Base-by-base conservation (phyloP, 2,888 invertebrate species). In the Xanthostigma xanthostigma region DNA sequence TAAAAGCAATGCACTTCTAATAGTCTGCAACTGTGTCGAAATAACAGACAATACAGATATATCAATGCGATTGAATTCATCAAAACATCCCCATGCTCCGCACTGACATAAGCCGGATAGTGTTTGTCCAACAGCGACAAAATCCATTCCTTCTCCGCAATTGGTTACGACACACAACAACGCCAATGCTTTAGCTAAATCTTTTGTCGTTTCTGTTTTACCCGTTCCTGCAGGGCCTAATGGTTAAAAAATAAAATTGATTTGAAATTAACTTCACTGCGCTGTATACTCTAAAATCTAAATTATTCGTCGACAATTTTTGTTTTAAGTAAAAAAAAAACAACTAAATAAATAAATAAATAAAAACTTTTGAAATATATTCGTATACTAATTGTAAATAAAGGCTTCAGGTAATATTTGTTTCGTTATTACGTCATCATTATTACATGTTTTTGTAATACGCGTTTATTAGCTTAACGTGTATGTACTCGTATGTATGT, bases 21-120 rank as follows among this genome's bases (percentile, higher is more conserved):
- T 92, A 11, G 89, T 89, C 64, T 91, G 92, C 54, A 94, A 68
- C 63, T 93, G 93, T 0, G 89, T 85, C 0, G 93, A 93, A 59
- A 95, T 92, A 2, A 94, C 93, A 12, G 92, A 93, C 14, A 94
- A 69, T 43, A 93, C 92, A 0, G 93, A 92, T 5, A 91, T 81
- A 54, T 93, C 91, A 55, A 95, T 93, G 36, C 92, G 74, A 66
- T 94, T 93, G 69, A 94, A 94, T 67, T 93, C 92, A 57, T 94
- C 93, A 62, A 94, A 94, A 64, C 93, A 94, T 2, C 93, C 94
- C 94, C 94, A 94, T 3, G 92, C 91, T 0, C 94, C 94, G 62
- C 87, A 88, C 62, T 89, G 87, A 48, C 83, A 83, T 45, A 90
- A 68, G 1, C 89, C 80, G 0, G 84, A 79, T 6, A 90, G 67